Conservation (phyloP, 2,113 vertebrate genomes). For the Thymallus thymallus region DNA sequence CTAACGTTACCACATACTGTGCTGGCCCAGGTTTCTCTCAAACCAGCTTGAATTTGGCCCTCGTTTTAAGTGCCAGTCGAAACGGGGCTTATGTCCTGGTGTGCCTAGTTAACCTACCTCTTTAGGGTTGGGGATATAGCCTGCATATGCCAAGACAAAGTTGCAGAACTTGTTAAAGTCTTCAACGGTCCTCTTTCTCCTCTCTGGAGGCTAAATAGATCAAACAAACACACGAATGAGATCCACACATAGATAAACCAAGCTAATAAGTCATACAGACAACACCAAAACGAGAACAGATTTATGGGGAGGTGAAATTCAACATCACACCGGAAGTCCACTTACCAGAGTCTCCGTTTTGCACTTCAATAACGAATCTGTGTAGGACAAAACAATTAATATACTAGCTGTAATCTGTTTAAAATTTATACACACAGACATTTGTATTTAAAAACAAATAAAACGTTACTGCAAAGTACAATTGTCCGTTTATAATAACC, state of each 20-base stretch:
- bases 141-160: slow-evolving; percentile 87
- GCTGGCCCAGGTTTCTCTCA: too few species aligned
- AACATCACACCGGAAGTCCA: slow-evolving; percentile 14
- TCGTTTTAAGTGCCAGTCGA: too few species aligned
- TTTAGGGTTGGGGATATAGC: slow-evolving; percentile 85
- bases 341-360: slow-evolving; percentile 79
- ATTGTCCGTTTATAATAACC: too few species aligned
- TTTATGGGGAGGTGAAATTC: not conserved
- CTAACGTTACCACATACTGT: too few species aligned
- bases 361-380: slow-evolving; percentile 79
- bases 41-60: too few species aligned
- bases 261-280: not conserved
- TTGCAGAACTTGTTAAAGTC: slow-evolving; percentile 94
- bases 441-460: not conserved
- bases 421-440: not conserved
- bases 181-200: slow-evolving; percentile 85
- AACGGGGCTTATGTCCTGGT: too few species aligned
- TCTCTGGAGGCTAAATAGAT: slow-evolving; percentile 79
- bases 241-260: not conserved
- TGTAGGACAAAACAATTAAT: not conserved
- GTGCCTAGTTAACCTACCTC: slow-evolving; percentile 71
- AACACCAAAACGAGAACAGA: not conserved
- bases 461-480: too few species aligned
- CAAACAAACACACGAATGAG: slow-evolving; percentile 11
- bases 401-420: not conserved